A percentile compares a stretch with the other conserved stretches of the same genome.
Evolutionary conservation across 37 sponge, comb jelly and placozoan genomes (phyloP).

Genomic region (Halichondria panicea): DNA sequence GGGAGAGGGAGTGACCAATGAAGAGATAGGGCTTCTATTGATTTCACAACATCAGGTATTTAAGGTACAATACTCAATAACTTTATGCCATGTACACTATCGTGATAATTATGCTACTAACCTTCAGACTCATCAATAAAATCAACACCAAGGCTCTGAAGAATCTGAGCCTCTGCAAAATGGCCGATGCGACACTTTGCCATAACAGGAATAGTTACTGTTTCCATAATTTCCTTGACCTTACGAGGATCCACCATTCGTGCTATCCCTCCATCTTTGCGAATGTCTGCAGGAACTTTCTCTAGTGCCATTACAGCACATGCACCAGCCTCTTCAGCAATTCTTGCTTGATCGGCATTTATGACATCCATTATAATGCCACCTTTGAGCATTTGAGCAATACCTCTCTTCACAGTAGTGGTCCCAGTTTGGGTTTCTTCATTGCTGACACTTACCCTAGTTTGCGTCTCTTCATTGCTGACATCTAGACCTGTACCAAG

Average conservation of each 20-base stretch:
- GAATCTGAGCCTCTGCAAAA: constrained; percentile 89
- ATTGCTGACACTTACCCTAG: no score
- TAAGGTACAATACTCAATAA: neutral
- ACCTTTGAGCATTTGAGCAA: constrained; percentile 84
- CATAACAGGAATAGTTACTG: constrained; percentile 88
- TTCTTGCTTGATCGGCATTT: constrained; percentile 68
- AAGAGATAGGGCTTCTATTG: no score
- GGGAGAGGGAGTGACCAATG: neutral
- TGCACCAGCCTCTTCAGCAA: constrained; percentile 84
- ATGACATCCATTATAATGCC: constrained; percentile 90
- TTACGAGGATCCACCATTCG: constrained; percentile 81
- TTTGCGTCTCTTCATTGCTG: no score
- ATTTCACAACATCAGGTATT: no score
- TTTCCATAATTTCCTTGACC: constrained; percentile 65
- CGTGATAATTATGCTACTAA: neutral
- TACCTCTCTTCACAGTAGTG: constrained; percentile 56
- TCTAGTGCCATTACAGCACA: constrained; percentile 87
- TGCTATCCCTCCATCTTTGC: constrained; percentile 80
- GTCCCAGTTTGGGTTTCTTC: no score
- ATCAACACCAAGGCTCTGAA: constrained; percentile 64
- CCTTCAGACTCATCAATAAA: constrained; percentile 88
- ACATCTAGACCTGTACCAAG: no score
- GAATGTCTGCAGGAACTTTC: constrained; percentile 80
- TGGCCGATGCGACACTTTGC: constrained; percentile 85
- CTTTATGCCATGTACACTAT: neutral